Base-by-base conservation (phyloP, 2,888 invertebrate species). In the Campaea margaritaria region DNA sequence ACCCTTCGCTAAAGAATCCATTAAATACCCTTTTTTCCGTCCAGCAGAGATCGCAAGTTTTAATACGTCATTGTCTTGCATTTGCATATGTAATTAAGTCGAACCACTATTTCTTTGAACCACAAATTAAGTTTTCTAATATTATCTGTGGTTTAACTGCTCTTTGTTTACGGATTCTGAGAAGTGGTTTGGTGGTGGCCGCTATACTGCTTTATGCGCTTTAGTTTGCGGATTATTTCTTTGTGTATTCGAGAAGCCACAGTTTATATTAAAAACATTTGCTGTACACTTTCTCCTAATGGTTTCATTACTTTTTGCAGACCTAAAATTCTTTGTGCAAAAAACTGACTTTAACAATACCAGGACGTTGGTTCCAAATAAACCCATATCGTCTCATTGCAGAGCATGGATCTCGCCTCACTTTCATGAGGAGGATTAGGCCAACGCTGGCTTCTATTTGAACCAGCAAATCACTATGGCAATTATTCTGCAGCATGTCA, bases 111-210 rank as follows among this genome's bases (percentile, higher is more conserved):
- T 50, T 13, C 13, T 53, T 60, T 67, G 49, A 68, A 68, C 69
- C 67, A 60, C 67, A 72, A 69, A 71, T 76, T 72, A 68, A 69
- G 65, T 68, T 66, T 71, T 69, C 68, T 70, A 75, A 75, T 65
- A 69, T 63, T 58, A 68, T 59, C 54, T 42, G 44, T 55, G 21
- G 43, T 15, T 68, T 70, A 48, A 61, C 52, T 46, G 49, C 61
- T 58, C 62, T 67, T 71, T 71, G 68, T 70, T 64, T 46, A 36
- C 12, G 28, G 21, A 36, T 67, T 68, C 67, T 47, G 46, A 60
- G 68, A 65, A 68, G 39, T 27, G 48, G 48, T 48, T 27, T 48
- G 48, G 48, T 14, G 48, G 48, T 48, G 38, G 16, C n/a, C 9
- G 9, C 11, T 12, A 31, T 45, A 31, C 31, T 28, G 36, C 34